These are phyloP conservation scores for Hyperopisus bebe DNA, from an alignment of 2,113 vertebrate genomes.

Conservation along the genomic window DNA sequence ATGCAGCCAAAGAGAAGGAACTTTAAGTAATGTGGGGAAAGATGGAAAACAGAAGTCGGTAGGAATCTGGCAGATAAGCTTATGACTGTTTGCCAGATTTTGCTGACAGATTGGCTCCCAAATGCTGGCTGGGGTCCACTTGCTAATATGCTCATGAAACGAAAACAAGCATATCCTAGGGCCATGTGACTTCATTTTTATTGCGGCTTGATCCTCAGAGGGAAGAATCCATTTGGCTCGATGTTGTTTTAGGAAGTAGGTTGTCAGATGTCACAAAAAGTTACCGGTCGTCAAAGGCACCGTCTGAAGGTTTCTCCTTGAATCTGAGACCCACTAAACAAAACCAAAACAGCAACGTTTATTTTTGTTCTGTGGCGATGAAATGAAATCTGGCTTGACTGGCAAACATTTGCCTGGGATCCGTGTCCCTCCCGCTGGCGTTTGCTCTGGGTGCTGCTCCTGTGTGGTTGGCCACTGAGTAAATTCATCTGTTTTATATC, in stretches of 20 bases:
- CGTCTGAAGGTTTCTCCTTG: background rate
- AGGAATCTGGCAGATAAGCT: background rate
- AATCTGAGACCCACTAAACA: background rate
- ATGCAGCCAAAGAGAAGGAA: background rate
- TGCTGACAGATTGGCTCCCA: background rate
- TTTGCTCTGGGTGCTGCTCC: background rate
- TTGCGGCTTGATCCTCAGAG: background rate
- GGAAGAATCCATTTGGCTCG: background rate
- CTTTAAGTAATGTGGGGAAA: background rate
- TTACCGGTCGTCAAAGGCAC: background rate
- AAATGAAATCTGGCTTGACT: background rate
- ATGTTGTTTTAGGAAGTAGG: background rate
- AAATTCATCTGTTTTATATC: background rate
- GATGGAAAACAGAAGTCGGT: background rate
- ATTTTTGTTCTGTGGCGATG: background rate
- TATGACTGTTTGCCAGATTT: background rate
- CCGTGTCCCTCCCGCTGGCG: background rate
- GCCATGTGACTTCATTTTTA: background rate
- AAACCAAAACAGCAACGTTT: background rate
- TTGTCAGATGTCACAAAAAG: background rate
- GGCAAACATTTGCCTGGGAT: slow-evolving; percentile 13
- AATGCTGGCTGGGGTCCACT: background rate
- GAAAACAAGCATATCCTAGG: background rate
- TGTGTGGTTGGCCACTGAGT: background rate
- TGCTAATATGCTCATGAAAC: slow-evolving; percentile 2